These are phyloP conservation scores for Saturnia pavonia DNA, from an alignment of 2,888 invertebrate genomes.

Conservation along the genomic window DNA sequence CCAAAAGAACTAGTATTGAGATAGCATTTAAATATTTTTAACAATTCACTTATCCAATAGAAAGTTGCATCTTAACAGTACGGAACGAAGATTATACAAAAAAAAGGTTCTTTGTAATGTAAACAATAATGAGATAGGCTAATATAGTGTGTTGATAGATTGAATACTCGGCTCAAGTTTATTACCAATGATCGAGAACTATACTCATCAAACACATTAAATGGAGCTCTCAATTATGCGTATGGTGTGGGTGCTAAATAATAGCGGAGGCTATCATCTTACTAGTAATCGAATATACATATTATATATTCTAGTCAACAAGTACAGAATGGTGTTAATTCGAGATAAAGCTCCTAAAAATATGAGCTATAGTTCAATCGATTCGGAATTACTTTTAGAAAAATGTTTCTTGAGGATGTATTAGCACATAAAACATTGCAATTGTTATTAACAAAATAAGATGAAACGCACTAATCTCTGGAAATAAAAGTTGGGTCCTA, in stretches of 20 bases:
- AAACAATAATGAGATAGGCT: neutral
- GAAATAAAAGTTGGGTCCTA: too few relatives aligned
- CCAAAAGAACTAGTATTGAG: too few relatives aligned
- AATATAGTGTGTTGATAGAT: neutral
- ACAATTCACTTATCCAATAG: neutral
- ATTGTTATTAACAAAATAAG: too few relatives aligned
- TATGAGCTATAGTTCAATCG: too few relatives aligned
- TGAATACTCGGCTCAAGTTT: conserved; percentile 29
- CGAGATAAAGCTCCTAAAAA: too few relatives aligned
- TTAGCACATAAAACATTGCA: too few relatives aligned
- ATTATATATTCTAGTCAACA: too few relatives aligned
- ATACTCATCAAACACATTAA: conserved; percentile 41
- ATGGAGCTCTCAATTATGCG: conserved; percentile 31
- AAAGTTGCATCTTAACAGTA: neutral
- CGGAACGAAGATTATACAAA: neutral
- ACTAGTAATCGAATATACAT: neutral
- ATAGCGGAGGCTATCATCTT: conserved; percentile 1
- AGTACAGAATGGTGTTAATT: too few relatives aligned
- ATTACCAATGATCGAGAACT: conserved; percentile 33
- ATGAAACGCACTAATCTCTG: too few relatives aligned
- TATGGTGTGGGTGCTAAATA: conserved; percentile 1
- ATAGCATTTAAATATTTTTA: neutral
- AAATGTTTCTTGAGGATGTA: too few relatives aligned
- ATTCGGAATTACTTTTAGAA: too few relatives aligned
- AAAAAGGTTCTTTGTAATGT: neutral